Evolutionary conservation across 2,888 invertebrate species (phyloP).

Genomic region (Rutpela maculata): DNA sequence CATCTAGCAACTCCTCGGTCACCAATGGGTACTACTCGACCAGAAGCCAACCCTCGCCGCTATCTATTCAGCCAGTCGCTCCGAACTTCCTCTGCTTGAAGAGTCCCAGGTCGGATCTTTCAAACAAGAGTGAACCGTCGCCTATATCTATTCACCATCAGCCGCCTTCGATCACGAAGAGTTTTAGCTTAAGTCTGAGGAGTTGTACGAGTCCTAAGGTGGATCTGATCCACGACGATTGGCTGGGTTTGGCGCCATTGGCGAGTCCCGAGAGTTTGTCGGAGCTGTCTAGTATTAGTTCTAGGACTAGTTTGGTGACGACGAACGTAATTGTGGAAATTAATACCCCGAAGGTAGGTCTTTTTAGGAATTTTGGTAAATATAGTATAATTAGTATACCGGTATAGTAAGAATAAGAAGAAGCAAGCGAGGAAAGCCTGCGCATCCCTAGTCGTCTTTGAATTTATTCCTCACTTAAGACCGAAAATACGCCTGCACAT

Average conservation of each 20-base stretch:
- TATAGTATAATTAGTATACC: too few relatives aligned
- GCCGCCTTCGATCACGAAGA: conserved; percentile 56
- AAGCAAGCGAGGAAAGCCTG: too few relatives aligned
- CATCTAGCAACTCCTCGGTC: conserved; percentile 69
- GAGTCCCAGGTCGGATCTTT: conserved; percentile 42
- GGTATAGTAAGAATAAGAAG: too few relatives aligned
- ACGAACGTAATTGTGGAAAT: conserved; percentile 68
- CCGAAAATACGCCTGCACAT: too few relatives aligned
- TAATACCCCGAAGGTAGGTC: conserved; percentile 58
- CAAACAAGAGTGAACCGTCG: conserved; percentile 65
- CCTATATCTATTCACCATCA: conserved; percentile 56
- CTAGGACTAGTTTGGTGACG: conserved; percentile 79
- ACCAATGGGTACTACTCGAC: conserved; percentile 71
- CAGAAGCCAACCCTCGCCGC: conserved; percentile 67
- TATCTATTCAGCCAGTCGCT: conserved; percentile 52
- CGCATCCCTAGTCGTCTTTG: too few relatives aligned
- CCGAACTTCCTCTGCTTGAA: conserved; percentile 37
- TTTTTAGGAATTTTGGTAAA: conserved; percentile 18
- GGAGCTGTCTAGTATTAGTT: conserved; percentile 86
- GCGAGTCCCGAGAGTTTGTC: conserved; percentile 90
- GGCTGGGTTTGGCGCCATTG: conserved; percentile 84
- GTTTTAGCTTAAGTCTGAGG: conserved; percentile 63
- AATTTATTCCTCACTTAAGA: too few relatives aligned
- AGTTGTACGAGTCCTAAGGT: conserved; percentile 67
- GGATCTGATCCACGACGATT: conserved; percentile 79